Evolutionary conservation across 2,888 invertebrate species (phyloP).

Genomic region (Sarcophaga rosellei): DNA sequence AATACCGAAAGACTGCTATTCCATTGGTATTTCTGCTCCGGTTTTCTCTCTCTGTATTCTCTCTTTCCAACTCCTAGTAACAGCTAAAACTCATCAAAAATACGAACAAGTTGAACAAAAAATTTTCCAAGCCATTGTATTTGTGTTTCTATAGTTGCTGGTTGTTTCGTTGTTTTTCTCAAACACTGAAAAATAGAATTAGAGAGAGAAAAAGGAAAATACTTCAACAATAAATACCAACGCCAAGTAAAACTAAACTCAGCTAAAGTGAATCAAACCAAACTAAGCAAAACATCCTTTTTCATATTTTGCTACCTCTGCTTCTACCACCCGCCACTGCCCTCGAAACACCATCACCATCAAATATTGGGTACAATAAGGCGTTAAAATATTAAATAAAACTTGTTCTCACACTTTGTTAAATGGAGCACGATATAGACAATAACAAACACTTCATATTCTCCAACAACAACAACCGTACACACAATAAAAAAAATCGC

Average conservation of each 20-base stretch:
- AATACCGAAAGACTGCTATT: constrained; percentile 17
- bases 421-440: constrained; percentile 66
- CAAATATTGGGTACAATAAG: constrained; percentile 57
- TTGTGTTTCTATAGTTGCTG: constrained; percentile 33
- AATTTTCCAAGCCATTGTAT: constrained; percentile 45
- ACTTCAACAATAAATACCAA: background rate
- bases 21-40: constrained; percentile 27
- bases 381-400: constrained; percentile 67
- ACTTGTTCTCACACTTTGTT: constrained; percentile 65
- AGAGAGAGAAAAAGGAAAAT: constrained; percentile 10
- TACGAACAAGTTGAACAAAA: constrained; percentile 57
- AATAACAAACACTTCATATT: constrained; percentile 64
- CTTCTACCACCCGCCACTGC: background rate
- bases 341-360: constrained; percentile 10
- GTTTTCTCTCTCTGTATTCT: constrained; percentile 15
- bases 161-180: constrained; percentile 38
- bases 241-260: background rate
- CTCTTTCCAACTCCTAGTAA: constrained; percentile 24
- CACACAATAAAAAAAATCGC: background rate
- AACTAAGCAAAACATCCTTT: constrained; percentile 48
- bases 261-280: constrained; percentile 21
- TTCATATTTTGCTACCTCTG: constrained; percentile 43
- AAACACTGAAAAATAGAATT: constrained; percentile 38
- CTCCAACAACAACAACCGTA: constrained; percentile 9
- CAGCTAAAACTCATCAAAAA: constrained; percentile 61